phyloP scores from a whole-genome alignment of 2,888 invertebrate species.

The Phyllotreta striolata region DNA sequence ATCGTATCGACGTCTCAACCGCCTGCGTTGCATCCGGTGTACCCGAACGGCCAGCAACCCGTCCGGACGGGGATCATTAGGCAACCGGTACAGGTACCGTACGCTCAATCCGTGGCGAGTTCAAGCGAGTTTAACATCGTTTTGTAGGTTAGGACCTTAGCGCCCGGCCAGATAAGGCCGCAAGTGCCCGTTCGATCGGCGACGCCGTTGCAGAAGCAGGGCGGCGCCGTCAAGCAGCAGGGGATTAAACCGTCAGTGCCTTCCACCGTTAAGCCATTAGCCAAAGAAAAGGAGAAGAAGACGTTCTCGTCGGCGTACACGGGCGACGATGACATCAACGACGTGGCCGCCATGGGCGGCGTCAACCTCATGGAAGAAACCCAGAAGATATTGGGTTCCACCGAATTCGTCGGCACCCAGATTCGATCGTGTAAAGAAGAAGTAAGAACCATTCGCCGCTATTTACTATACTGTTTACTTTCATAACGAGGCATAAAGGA shows the following conservation, averaged over 20 bases:
- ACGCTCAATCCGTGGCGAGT: not conserved
- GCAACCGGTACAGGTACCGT: conserved; percentile 52
- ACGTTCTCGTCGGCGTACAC: conserved; percentile 62
- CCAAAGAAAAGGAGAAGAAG: conserved; percentile 79
- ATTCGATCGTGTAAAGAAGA: conserved; percentile 93
- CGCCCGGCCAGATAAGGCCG: conserved; percentile 45
- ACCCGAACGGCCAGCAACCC: conserved; percentile 45
- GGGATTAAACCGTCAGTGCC: conserved; percentile 65
- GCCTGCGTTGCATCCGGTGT: conserved; percentile 61
- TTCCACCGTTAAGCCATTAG: conserved; percentile 66
- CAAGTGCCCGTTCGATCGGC: conserved; percentile 43
- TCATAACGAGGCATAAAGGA: too few species aligned
- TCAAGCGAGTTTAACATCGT: not conserved
- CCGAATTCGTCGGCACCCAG: conserved; percentile 80
- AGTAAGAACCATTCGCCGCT: conserved; percentile 28
- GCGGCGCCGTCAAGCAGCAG: conserved; percentile 42
- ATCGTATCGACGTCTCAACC: conserved; percentile 61
- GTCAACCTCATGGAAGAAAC: conserved; percentile 97
- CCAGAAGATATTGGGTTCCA: conserved; percentile 88
- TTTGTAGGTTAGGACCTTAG: conserved; percentile 46
- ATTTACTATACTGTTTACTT: too few species aligned
- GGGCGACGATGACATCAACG: conserved; percentile 93
- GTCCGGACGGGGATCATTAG: conserved; percentile 39
- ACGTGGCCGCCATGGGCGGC: conserved; percentile 99
- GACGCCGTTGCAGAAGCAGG: conserved; percentile 53